Evolutionary conservation across 2,797 vertebrate genomes (phyloP).

Genomic region (Phalloptychus januarius): DNA sequence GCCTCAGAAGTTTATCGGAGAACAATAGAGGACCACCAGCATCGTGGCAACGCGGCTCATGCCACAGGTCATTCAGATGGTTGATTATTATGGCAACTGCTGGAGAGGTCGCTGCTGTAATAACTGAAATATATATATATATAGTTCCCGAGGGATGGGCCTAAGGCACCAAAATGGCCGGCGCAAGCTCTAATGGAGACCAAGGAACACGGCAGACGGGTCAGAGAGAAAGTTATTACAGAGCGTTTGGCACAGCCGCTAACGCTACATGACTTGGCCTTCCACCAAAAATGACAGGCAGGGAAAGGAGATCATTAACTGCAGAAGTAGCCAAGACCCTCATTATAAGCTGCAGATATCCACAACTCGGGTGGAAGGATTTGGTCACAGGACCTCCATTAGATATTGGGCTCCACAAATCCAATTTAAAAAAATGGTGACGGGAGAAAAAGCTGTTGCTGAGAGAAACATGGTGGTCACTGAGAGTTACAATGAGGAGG

Average conservation of each 20-base stretch:
- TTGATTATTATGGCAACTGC: background rate
- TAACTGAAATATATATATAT: background rate
- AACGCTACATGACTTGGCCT: background rate
- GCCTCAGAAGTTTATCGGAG: background rate
- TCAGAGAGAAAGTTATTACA: background rate
- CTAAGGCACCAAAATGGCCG: background rate
- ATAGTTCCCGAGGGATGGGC: background rate
- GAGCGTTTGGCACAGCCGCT: background rate
- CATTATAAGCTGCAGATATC: background rate
- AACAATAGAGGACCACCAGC: background rate
- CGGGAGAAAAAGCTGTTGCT: background rate
- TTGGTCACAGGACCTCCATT: background rate
- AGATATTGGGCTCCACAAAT: background rate
- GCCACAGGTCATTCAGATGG: background rate
- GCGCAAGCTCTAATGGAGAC: background rate
- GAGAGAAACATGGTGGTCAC: background rate
- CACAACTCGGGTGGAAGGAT: background rate
- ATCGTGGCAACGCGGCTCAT: background rate
- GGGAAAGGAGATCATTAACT: background rate
- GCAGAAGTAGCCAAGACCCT: background rate
- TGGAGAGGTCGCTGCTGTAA: background rate
- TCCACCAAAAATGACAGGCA: background rate
- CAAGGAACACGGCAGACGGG: background rate
- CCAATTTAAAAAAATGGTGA: background rate
- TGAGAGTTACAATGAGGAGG: background rate